Evolutionary conservation across 2,888 invertebrate genomes (phyloP).

Genomic region (Hofmannophila pseudospretella): DNA sequence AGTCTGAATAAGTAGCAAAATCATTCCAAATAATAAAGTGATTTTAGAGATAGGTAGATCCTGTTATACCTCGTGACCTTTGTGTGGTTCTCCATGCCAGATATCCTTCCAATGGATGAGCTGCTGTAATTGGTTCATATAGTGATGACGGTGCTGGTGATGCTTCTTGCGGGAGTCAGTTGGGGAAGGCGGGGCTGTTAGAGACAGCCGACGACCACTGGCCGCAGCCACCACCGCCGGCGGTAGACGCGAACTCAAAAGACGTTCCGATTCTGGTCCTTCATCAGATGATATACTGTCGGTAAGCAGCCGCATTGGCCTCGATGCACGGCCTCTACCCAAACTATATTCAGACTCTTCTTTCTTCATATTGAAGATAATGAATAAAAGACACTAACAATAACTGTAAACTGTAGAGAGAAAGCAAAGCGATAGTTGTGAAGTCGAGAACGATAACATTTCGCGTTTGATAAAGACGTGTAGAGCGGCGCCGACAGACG

Average conservation of each 20-base stretch:
- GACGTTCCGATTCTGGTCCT: slow-evolving; percentile 63
- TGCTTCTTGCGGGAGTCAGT: slow-evolving; percentile 68
- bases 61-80: slow-evolving; percentile 61
- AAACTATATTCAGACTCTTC: slow-evolving; percentile 47
- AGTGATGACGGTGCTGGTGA: slow-evolving; percentile 59
- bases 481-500: slow-evolving; percentile 21
- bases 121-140: slow-evolving; percentile 66
- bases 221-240: slow-evolving; percentile 43
- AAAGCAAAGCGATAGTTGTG: slow-evolving; percentile 30
- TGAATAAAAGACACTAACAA: slow-evolving; percentile 28
- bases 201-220: slow-evolving; percentile 52
- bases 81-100: slow-evolving; percentile 68
- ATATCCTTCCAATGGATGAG: slow-evolving; percentile 72
- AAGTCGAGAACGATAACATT: slow-evolving; percentile 43
- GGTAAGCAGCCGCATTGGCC: slow-evolving; percentile 51
- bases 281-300: slow-evolving; percentile 70
- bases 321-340: slow-evolving; percentile 40
- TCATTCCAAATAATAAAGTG: too few species aligned
- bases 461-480: slow-evolving; percentile 26
- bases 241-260: slow-evolving; percentile 48
- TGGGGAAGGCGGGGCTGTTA: slow-evolving; percentile 72
- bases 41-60: too few species aligned
- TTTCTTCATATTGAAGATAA: slow-evolving; percentile 51
- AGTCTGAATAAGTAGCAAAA: too few species aligned
- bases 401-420: slow-evolving; percentile 25